Conservation (phyloP, 1,140 invertebrate genomes). For the Drosophila sechellia region DNA sequence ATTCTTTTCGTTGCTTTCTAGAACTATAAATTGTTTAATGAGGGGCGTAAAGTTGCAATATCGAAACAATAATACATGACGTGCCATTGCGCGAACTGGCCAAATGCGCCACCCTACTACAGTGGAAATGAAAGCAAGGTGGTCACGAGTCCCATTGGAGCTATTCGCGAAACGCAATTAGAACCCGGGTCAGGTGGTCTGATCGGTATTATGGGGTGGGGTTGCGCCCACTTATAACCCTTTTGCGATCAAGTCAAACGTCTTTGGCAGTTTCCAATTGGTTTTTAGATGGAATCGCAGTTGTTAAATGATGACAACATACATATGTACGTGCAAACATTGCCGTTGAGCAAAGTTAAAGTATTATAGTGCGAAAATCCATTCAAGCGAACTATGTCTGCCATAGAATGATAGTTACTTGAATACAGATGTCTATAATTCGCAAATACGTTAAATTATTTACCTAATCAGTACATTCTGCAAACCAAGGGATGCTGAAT, state of each 20-base stretch:
- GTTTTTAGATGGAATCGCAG: background rate
- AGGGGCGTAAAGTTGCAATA: background rate
- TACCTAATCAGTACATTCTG: no score
- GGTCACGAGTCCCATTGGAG: slow-evolving; percentile 31
- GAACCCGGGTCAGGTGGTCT: slow-evolving; percentile 28
- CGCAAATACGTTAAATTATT: background rate
- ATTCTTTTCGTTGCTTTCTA: no score
- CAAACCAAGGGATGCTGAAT: no score
- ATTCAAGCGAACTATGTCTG: no score
- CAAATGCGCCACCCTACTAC: background rate
- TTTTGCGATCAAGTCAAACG: background rate
- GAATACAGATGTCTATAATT: no score
- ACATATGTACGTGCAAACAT: background rate
- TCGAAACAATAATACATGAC: background rate
- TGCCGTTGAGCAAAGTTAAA: background rate
- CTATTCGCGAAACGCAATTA: slow-evolving; percentile 35
- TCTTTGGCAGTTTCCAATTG: background rate
- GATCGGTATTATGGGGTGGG: slow-evolving; percentile 11
- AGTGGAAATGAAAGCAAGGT: background rate
- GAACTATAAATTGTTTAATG: no score
- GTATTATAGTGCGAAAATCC: no score
- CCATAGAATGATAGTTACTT: no score
- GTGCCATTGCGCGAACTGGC: background rate
- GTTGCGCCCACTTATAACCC: slow-evolving; percentile 5
- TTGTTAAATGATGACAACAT: background rate